These are phyloP conservation scores for Amphibalanus amphitrite DNA, from an alignment of 1,140 invertebrate species.

Conservation along the genomic window DNA sequence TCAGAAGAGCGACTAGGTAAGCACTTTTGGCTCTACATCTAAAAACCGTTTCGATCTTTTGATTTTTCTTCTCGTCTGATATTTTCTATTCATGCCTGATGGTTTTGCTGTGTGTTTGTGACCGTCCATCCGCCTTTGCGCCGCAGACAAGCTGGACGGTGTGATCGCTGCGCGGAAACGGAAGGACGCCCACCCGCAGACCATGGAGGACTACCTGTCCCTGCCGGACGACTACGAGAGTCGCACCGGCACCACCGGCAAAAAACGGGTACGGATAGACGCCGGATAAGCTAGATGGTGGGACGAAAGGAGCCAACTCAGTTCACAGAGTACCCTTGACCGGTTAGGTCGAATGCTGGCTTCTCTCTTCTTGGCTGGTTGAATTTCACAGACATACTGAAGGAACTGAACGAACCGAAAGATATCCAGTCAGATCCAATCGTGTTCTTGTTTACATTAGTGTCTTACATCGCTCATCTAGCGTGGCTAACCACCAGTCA, in stretches of 20 bases:
- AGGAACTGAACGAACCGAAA: too few relatives aligned
- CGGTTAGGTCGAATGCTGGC: too few relatives aligned
- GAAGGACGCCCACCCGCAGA: constrained; percentile 28
- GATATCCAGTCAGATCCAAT: too few relatives aligned
- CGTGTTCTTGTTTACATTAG: too few relatives aligned
- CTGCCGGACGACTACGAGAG: constrained; percentile 55
- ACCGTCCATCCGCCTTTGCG: constrained; percentile 14
- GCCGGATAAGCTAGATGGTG: too few relatives aligned
- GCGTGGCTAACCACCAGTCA: too few relatives aligned
- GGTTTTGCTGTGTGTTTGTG: neutral
- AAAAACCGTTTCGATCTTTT: neutral
- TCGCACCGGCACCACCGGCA: constrained; percentile 45
- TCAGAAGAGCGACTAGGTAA: constrained; percentile 44
- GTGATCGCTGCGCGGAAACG: constrained; percentile 33
- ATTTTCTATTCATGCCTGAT: constrained; percentile 7
- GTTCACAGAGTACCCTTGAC: too few relatives aligned
- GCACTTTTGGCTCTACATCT: constrained; percentile 18
- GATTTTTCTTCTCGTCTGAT: constrained; percentile 10
- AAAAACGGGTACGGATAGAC: constrained; percentile 49
- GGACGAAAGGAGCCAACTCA: too few relatives aligned
- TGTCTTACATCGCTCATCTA: too few relatives aligned
- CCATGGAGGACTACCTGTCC: constrained; percentile 77
- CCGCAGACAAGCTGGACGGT: constrained; percentile 76
- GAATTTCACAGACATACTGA: too few relatives aligned
- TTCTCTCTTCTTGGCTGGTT: too few relatives aligned